A percentile compares a stretch with the other conserved stretches of the same genome.
These are phyloP conservation scores for Patella depressa DNA, from an alignment of 2,888 invertebrate genomes.

Conservation along the genomic window DNA sequence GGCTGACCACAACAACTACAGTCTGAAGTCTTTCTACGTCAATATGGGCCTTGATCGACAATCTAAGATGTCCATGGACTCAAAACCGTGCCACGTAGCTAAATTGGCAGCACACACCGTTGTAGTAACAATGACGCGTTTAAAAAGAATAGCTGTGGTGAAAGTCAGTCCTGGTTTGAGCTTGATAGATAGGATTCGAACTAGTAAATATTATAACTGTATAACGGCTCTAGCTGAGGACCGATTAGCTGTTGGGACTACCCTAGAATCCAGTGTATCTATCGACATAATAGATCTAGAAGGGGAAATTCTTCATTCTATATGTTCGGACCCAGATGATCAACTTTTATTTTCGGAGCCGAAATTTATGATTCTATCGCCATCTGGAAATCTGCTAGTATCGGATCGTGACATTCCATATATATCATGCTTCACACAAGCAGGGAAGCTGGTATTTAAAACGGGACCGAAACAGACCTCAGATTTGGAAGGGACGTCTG, in stretches of 20 bases:
- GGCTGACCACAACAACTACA: not conserved
- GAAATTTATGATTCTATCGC: not conserved
- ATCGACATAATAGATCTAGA: constrained; percentile 7
- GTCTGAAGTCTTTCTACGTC: not conserved
- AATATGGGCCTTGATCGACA: not conserved
- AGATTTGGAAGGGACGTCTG: not conserved
- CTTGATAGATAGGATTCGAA: constrained; percentile 2
- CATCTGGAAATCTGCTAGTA: not conserved
- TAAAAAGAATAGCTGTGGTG: not conserved
- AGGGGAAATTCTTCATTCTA: not conserved
- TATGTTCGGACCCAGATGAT: not conserved
- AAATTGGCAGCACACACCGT: not conserved
- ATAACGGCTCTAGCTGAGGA: not conserved
- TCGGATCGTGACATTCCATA: not conserved
- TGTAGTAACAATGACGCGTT: not conserved
- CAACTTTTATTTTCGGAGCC: not conserved
- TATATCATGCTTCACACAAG: not conserved
- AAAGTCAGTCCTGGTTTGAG: not conserved
- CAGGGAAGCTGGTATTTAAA: not conserved
- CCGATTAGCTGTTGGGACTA: not conserved
- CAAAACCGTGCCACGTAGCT: not conserved
- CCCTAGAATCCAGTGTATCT: not conserved
- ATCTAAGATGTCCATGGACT: not conserved
- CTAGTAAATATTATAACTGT: constrained; percentile 2
- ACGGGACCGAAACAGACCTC: not conserved